phyloP scores from a whole-genome alignment of 2,113 vertebrate genomes.

The Mobula birostris region DNA sequence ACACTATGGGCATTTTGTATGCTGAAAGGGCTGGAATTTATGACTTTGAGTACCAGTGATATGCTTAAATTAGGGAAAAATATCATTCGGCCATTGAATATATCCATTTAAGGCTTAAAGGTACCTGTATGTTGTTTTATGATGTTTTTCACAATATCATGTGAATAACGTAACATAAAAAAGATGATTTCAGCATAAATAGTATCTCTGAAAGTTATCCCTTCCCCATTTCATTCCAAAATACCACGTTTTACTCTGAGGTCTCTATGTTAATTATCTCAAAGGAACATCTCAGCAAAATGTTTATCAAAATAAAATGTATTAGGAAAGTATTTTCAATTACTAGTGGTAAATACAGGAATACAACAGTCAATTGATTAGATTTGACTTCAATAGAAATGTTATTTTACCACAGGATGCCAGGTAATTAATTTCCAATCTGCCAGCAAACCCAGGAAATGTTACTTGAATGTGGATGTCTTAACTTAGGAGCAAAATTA shows the following conservation, averaged over 20 bases:
- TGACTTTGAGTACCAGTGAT: constrained; percentile 26
- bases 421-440: constrained; percentile 11
- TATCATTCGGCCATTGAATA: neutral
- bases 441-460: neutral
- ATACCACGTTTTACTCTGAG: neutral
- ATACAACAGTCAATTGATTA: neutral
- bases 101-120: neutral
- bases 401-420: neutral
- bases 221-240: neutral
- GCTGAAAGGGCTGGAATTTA: constrained; percentile 21
- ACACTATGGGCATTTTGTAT: constrained; percentile 22
- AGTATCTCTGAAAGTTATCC: neutral
- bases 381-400: neutral
- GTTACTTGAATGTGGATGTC: neutral
- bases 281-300: neutral
- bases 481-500: neutral
- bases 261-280: neutral
- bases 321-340: too few species aligned
- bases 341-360: neutral
- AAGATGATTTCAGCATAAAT: neutral
- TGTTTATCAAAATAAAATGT: neutral
- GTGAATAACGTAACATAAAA: neutral
- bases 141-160: constrained; percentile 35
- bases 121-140: constrained; percentile 9
- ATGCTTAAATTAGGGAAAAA: constrained; percentile 9